These are phyloP conservation scores for Aegithalos caudatus DNA, from an alignment of 2,113 vertebrate species.

Conservation along the genomic window DNA sequence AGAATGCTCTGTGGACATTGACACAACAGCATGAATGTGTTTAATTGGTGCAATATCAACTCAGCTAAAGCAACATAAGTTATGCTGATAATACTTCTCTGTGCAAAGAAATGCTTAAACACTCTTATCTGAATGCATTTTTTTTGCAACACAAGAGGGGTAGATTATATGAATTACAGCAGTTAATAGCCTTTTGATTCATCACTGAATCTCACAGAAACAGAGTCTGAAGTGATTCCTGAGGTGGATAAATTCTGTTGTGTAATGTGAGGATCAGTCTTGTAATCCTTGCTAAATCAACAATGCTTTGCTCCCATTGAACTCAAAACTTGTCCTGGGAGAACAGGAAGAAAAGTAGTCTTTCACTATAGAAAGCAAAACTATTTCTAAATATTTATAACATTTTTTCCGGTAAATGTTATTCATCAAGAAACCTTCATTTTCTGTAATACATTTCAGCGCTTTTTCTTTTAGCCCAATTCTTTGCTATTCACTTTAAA, in stretches of 20 bases:
- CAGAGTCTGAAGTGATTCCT: constrained; percentile 3
- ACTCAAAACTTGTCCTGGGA: not conserved
- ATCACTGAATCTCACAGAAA: not conserved
- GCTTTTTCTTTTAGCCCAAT: not conserved
- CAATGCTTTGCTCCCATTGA: not conserved
- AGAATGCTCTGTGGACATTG: not conserved
- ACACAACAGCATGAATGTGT: not conserved
- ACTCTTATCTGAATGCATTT: not conserved
- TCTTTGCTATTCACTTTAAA: not conserved
- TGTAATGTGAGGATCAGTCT: constrained; percentile 12
- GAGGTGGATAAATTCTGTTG: constrained; percentile 18
- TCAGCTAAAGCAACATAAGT: not conserved
- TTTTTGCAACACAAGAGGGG: constrained; percentile 2
- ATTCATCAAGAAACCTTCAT: not conserved
- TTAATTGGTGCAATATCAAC: not conserved
- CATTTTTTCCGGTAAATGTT: not conserved
- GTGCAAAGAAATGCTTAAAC: constrained; percentile 12
- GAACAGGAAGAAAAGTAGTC: not conserved
- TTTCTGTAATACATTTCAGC: not conserved
- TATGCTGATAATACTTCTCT: not conserved
- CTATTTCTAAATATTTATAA: not conserved
- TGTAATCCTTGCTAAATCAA: constrained; percentile 40
- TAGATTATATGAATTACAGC: constrained; percentile 38
- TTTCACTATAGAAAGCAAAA: not conserved
- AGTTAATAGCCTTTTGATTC: constrained; percentile 33